Percentiles rank a stretch among this genome's conserved stretches.
phyloP scores from a whole-genome alignment of 2,113 vertebrate genomes.

The Anoplopoma fimbria region DNA sequence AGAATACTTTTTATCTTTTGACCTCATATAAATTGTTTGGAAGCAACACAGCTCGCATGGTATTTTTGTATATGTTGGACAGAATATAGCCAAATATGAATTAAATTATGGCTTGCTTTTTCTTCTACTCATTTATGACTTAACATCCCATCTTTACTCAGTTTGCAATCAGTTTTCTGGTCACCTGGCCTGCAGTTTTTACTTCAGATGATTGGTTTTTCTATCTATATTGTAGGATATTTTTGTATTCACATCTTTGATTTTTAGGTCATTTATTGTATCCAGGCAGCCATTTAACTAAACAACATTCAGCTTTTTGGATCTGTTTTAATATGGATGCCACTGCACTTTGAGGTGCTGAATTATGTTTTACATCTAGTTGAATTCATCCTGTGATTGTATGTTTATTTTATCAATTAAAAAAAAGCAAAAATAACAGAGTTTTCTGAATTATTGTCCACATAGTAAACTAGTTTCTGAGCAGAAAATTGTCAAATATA shows the following conservation, averaged over 20 bases:
- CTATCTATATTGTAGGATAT: conserved; percentile 14
- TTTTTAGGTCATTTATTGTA: conserved; percentile 38
- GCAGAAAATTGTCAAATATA: not conserved
- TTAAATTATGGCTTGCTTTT: not conserved
- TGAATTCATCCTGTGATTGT: conserved; percentile 54
- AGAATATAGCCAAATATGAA: conserved; percentile 12
- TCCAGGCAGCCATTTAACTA: conserved; percentile 11
- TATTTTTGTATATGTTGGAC: conserved; percentile 35
- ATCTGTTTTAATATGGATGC: conserved; percentile 40
- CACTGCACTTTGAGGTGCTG: conserved; percentile 59
- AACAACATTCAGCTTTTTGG: conserved; percentile 11
- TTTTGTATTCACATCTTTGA: conserved; percentile 37
- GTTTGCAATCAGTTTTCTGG: not conserved
- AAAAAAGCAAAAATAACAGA: conserved; percentile 20
- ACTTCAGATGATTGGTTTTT: conserved; percentile 29
- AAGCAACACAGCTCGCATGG: not conserved
- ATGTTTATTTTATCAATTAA: conserved; percentile 76
- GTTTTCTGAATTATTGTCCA: not conserved
- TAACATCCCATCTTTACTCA: not conserved
- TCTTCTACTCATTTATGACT: not conserved
- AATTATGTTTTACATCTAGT: conserved; percentile 45
- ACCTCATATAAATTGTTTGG: not conserved
- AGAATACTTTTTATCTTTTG: conserved; percentile 2
- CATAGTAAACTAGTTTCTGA: not conserved
- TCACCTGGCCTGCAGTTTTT: not conserved